Conservation (phyloP, 2,888 invertebrate genomes). For the Euproctis similis region DNA sequence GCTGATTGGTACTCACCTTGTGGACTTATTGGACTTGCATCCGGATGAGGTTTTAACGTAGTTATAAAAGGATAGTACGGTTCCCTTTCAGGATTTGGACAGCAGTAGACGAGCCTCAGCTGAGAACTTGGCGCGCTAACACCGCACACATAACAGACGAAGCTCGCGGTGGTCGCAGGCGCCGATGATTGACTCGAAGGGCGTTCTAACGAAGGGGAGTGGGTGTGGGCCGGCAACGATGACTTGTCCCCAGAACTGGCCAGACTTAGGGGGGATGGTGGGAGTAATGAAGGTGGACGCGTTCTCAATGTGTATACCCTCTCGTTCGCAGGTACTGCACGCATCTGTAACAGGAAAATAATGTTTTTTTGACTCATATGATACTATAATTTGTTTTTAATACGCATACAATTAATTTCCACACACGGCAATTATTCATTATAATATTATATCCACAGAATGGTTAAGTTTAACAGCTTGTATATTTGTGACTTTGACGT, state of each 20-base stretch:
- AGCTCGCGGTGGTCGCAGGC: slow-evolving; percentile 62
- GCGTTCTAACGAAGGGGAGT: slow-evolving; percentile 49
- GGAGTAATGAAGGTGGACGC: slow-evolving; percentile 78
- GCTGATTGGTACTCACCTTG: slow-evolving; percentile 74
- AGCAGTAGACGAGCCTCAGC: slow-evolving; percentile 88
- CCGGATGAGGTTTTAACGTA: slow-evolving; percentile 85
- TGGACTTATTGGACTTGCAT: slow-evolving; percentile 91
- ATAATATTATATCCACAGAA: no score
- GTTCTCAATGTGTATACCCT: slow-evolving; percentile 88
- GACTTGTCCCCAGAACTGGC: slow-evolving; percentile 66
- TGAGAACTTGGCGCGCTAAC: slow-evolving; percentile 86
- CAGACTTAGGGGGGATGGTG: slow-evolving; percentile 64
- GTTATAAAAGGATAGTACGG: slow-evolving; percentile 94
- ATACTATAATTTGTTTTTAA: no score
- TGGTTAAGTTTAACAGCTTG: no score
- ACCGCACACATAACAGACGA: slow-evolving; percentile 94
- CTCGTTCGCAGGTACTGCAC: slow-evolving; percentile 84
- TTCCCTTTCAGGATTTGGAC: slow-evolving; percentile 88
- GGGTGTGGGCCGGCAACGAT: slow-evolving; percentile 45
- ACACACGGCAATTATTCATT: no score
- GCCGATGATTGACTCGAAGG: slow-evolving; percentile 39
- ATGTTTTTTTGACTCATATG: no score
- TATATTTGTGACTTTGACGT: no score
- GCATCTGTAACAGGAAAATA: slow-evolving; percentile 74
- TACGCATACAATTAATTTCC: no score